phyloP scores from a whole-genome alignment of 2,113 vertebrate species.

The Rhea pennata region DNA sequence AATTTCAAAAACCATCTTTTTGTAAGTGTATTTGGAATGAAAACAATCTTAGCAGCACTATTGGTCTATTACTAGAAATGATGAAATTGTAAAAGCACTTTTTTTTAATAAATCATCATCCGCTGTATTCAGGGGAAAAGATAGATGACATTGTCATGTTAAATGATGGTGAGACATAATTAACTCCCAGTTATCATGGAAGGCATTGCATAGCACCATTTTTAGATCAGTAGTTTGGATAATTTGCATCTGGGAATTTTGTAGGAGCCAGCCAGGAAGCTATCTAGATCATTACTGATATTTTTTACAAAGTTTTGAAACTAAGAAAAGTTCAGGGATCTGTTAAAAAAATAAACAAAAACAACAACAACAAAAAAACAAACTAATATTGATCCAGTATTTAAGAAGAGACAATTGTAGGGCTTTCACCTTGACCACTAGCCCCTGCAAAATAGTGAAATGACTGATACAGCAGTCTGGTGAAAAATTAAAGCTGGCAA shows the following conservation, averaged over 20 bases:
- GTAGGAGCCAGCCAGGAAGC: conserved; percentile 11
- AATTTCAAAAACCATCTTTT: conserved; percentile 53
- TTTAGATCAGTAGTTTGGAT: conserved; percentile 33
- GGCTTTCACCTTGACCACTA: not conserved
- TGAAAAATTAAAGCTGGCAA: conserved; percentile 9
- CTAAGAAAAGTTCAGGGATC: not conserved
- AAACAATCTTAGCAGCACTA: conserved; percentile 55
- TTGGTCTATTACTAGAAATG: conserved; percentile 56
- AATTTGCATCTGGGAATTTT: conserved; percentile 14
- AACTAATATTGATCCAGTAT: not conserved
- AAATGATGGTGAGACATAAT: conserved; percentile 60
- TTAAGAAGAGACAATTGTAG: not conserved
- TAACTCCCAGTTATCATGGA: conserved; percentile 47
- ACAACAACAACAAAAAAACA: not conserved
- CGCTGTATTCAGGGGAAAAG: conserved; percentile 38
- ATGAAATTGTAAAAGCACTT: conserved; percentile 49
- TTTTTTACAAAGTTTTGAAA: conserved; percentile 12
- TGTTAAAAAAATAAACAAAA: not conserved
- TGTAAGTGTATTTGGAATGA: conserved; percentile 55
- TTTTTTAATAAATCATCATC: conserved; percentile 45
- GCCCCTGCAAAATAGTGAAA: not conserved
- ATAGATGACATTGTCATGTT: conserved; percentile 35
- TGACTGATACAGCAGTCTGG: not conserved
- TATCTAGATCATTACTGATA: not conserved
- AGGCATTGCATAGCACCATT: conserved; percentile 37